Conservation (phyloP, 2,797 vertebrate species). For the Gallinago solitaria region DNA sequence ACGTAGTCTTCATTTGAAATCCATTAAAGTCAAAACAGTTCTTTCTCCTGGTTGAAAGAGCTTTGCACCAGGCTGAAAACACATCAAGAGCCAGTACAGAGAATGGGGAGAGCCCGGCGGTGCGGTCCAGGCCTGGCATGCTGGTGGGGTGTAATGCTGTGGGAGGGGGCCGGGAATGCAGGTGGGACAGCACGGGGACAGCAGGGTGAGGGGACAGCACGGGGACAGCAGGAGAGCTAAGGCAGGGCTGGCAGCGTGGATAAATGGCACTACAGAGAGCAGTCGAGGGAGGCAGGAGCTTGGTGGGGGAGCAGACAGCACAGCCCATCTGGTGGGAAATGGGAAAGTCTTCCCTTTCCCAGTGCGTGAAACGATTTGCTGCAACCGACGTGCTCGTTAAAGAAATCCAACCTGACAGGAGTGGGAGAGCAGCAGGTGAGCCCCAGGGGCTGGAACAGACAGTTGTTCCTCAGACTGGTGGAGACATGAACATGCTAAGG, state of each 20-base stretch:
- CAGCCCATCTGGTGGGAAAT: neutral
- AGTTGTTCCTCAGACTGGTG: slow-evolving; percentile 29
- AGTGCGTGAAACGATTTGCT: neutral
- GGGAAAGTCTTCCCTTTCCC: neutral
- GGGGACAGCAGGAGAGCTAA: neutral
- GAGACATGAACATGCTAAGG: slow-evolving; percentile 24
- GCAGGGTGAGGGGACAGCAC: neutral
- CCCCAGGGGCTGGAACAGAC: slow-evolving; percentile 23
- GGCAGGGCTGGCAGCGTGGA: neutral
- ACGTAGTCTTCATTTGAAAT: slow-evolving; percentile 29
- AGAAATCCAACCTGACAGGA: neutral
- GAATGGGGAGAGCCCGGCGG: neutral
- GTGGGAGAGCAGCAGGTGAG: slow-evolving; percentile 39
- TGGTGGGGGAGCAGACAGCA: neutral
- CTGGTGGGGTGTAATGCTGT: neutral
- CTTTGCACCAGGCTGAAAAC: slow-evolving; percentile 45
- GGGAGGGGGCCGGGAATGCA: neutral
- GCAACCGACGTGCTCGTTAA: neutral
- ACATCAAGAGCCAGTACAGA: neutral
- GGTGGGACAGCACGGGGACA: accelerated
- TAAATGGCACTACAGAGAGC: neutral
- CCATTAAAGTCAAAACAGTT: slow-evolving; percentile 24
- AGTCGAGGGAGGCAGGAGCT: neutral
- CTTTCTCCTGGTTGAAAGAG: slow-evolving; percentile 21
- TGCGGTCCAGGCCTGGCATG: neutral